phyloP scores from a whole-genome alignment of 2,888 invertebrate genomes.

The Gortyna flavago region DNA sequence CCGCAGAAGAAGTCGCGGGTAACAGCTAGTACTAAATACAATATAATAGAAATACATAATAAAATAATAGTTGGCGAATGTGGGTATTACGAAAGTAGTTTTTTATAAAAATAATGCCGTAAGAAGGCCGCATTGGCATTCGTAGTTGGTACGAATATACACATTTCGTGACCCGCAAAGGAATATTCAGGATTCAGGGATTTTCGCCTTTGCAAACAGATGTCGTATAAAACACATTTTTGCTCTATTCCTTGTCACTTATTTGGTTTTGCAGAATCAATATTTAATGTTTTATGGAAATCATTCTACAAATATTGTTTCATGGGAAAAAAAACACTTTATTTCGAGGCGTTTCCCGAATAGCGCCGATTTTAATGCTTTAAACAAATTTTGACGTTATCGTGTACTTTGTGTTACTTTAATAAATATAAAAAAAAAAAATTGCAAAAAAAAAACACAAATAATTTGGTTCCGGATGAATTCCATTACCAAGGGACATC shows the following conservation, averaged over 20 bases:
- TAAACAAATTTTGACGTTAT: neutral
- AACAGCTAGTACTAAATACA: neutral
- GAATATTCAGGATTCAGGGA: slow-evolving; percentile 48
- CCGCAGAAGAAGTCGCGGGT: no score
- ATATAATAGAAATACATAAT: neutral
- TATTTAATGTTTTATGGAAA: slow-evolving; percentile 40
- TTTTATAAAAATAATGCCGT: slow-evolving; percentile 48
- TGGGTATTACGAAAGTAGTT: slow-evolving; percentile 12
- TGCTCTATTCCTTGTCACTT: slow-evolving; percentile 44
- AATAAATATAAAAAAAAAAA: neutral
- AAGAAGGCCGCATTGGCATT: slow-evolving; percentile 54
- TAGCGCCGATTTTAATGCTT: neutral
- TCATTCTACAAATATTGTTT: slow-evolving; percentile 26
- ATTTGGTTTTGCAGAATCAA: slow-evolving; percentile 49
- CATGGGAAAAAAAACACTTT: neutral
- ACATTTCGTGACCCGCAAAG: slow-evolving; percentile 55
- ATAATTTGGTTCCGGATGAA: no score
- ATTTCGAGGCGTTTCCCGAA: neutral
- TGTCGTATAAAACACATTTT: slow-evolving; percentile 57
- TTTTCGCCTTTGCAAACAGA: slow-evolving; percentile 49
- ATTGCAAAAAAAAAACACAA: no score
- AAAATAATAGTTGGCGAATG: neutral
- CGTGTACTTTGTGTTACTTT: neutral
- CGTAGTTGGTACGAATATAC: slow-evolving; percentile 48
- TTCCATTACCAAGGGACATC: neutral